Conservation (phyloP, 2,888 invertebrate species). For the Anticlea derivata region DNA sequence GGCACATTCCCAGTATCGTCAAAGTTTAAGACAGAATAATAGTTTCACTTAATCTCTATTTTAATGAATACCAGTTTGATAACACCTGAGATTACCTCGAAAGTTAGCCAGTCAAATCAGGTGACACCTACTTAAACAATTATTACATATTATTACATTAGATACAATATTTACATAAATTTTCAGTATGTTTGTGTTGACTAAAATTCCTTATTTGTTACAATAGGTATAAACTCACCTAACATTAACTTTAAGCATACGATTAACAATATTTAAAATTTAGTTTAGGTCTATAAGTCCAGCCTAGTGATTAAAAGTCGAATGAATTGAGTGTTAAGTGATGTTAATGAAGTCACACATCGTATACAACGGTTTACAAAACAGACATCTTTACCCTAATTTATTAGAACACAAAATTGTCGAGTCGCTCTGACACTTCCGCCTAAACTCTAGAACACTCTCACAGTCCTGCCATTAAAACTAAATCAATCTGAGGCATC, state of each 20-base stretch:
- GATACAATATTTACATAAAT: slow-evolving; percentile 64
- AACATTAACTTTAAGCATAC: slow-evolving; percentile 78
- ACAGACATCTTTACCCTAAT: slow-evolving; percentile 69
- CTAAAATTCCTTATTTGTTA: slow-evolving; percentile 68
- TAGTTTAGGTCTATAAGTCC: slow-evolving; percentile 73
- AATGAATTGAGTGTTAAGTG: slow-evolving; percentile 66
- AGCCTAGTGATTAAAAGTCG: slow-evolving; percentile 69
- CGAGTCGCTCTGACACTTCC: slow-evolving; percentile 33
- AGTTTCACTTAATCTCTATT: slow-evolving; percentile 58
- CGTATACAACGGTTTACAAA: slow-evolving; percentile 83
- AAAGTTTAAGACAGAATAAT: slow-evolving; percentile 64
- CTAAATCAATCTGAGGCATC: not conserved
- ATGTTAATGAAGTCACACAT: slow-evolving; percentile 77
- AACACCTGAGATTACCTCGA: slow-evolving; percentile 51
- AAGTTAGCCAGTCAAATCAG: slow-evolving; percentile 32
- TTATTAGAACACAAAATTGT: slow-evolving; percentile 62
- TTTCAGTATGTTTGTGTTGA: slow-evolving; percentile 67
- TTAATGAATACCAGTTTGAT: slow-evolving; percentile 55
- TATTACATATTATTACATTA: slow-evolving; percentile 50
- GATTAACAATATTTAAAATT: slow-evolving; percentile 82
- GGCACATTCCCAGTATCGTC: slow-evolving; percentile 77
- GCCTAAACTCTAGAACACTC: slow-evolving; percentile 24
- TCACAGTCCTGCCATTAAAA: not conserved
- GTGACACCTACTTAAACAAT: slow-evolving; percentile 39
- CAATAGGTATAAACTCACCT: slow-evolving; percentile 77